A percentile compares a stretch with the other conserved stretches of the same genome.
These are phyloP conservation scores for Fabriciana adippe DNA, from an alignment of 2,888 invertebrate genomes.

Conservation along the genomic window DNA sequence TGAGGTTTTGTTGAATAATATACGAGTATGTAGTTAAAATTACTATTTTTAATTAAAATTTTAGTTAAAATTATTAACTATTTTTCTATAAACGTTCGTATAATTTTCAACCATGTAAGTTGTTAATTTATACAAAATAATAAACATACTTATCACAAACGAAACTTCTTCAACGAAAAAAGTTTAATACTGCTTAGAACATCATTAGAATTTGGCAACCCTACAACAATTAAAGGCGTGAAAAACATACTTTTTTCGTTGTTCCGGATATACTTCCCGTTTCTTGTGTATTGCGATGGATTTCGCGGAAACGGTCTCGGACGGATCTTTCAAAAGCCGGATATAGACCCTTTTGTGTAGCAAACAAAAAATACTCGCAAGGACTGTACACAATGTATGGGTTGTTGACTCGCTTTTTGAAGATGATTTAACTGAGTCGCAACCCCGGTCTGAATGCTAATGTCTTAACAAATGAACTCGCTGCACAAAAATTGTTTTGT, in stretches of 20 bases:
- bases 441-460: conserved; percentile 56
- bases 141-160: too few relatives aligned
- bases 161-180: neutral
- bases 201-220: conserved; percentile 47
- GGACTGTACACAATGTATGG: conserved; percentile 56
- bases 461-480: conserved; percentile 53
- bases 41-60: neutral
- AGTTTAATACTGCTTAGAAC: neutral
- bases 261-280: conserved; percentile 80
- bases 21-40: neutral
- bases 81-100: too few relatives aligned
- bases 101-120: too few relatives aligned
- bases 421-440: conserved; percentile 57
- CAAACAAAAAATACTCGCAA: conserved; percentile 60
- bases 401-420: conserved; percentile 66
- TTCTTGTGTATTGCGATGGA: conserved; percentile 74
- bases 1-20: neutral
- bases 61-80: too few relatives aligned
- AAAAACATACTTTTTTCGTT: conserved; percentile 63
- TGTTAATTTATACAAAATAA: too few relatives aligned
- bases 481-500: neutral
- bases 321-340: conserved; percentile 66
- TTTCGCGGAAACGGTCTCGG: conserved; percentile 73
- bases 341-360: conserved; percentile 74
- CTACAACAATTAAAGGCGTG: conserved; percentile 55